A percentile compares a stretch with the other conserved stretches of the same genome.
Evolutionary conservation across 2,797 vertebrate species (phyloP).

Genomic region (Malacoraja senta): DNA sequence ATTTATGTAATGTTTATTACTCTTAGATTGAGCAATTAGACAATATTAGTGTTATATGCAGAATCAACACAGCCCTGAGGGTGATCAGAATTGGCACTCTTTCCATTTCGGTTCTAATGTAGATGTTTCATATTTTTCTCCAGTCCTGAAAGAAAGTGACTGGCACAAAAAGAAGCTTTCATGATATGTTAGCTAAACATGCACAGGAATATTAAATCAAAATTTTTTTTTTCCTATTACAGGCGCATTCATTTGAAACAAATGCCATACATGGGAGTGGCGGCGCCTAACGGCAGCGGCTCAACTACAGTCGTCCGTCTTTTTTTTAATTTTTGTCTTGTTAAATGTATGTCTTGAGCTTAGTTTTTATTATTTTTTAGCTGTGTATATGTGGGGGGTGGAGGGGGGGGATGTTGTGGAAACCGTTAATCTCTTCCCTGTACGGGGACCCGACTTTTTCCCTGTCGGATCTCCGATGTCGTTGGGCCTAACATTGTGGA

Average conservation of each 20-base stretch:
- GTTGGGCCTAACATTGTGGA: too few relatives aligned
- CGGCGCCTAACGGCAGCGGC: too few relatives aligned
- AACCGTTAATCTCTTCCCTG: too few relatives aligned
- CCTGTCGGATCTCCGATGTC: too few relatives aligned
- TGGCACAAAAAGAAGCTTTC: not conserved
- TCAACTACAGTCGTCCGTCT: too few relatives aligned
- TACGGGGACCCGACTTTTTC: too few relatives aligned
- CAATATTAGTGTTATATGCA: constrained; percentile 61
- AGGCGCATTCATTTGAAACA: not conserved
- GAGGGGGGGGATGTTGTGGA: too few relatives aligned
- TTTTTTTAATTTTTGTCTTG: too few relatives aligned
- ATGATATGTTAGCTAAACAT: not conserved
- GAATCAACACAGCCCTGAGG: constrained; percentile 64
- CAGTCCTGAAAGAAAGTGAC: not conserved
- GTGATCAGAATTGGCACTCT: constrained; percentile 50
- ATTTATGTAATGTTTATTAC: constrained; percentile 73
- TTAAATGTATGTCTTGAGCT: too few relatives aligned
- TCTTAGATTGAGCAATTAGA: constrained; percentile 69
- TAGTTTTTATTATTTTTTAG: too few relatives aligned
- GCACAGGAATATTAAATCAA: not conserved
- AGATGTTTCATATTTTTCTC: constrained; percentile 2
- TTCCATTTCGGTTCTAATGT: constrained; percentile 44
- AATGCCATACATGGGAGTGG: too few relatives aligned
- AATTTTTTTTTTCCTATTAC: not conserved
- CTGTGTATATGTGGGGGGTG: too few relatives aligned